Evolutionary conservation across 2,888 invertebrate species (phyloP), one percentile per base, ranked within the genome.

Genomic region (Drosophila mettleri): DNA sequence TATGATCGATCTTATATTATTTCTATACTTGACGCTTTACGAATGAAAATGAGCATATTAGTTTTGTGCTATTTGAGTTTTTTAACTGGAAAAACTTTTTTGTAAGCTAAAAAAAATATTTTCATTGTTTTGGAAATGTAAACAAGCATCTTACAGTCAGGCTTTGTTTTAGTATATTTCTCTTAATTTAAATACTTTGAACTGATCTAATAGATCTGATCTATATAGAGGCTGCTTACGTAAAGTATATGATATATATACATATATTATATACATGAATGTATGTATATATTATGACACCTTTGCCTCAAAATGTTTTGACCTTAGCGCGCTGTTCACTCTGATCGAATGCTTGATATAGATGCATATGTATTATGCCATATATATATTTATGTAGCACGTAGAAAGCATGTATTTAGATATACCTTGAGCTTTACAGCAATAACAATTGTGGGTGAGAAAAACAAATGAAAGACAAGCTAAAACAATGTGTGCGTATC

Each of bases 401-500:
- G 16, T 33, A 51, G 20, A 48, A 12, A 20, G 43, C n/a, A 53
- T 14, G 29, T 48, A 58, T 64, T 29, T 24, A 24, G 46, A 27
- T 58, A 52, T 70, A 67, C 77, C 77, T 71, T 76, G 74, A 77
- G 74, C 63, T 74, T 67, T 68, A 49, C 22, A 53, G 39, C 72
- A 77, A 63, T 34, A 74, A 76, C 66, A 74, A 74, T 62, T 69
- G 58, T 63, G 62, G 45, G 48, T 53, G 41, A 38, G 70, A 84
- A 71, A 78, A 24, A 72, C 76, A 78, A 70, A 86, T 80, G 72
- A 84, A 73, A 81, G 80, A 24, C 69, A 73, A 81, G 60, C 61
- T 62, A 84, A 86, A 84, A 84, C 78, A 86, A 86, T 80, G 73
- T 65, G 58, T 66, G 65, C 45, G 38, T 57, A 53, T 81, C 86